These are phyloP conservation scores for Oreonectes daqikongensis DNA, from an alignment of 2,797 vertebrate species.

Conservation along the genomic window DNA sequence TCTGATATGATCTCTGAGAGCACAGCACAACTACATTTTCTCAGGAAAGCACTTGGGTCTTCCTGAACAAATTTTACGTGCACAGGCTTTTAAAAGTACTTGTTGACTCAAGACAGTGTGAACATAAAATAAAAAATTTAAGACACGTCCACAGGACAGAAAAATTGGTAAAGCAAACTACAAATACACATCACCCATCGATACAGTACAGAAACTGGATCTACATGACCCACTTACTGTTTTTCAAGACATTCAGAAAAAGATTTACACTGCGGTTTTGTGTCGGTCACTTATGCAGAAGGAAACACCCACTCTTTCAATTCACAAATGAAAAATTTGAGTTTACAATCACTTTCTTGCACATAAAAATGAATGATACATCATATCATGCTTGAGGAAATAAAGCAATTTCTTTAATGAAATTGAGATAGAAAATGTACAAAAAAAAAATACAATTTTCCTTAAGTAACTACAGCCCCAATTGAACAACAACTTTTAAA, in stretches of 20 bases:
- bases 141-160: conserved; percentile 56
- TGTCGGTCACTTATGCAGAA: conserved; percentile 27
- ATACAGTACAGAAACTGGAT: conserved; percentile 54
- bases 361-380: conserved; percentile 55
- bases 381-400: conserved; percentile 52
- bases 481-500: conserved; percentile 52
- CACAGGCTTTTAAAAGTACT: conserved; percentile 42
- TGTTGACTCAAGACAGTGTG: conserved; percentile 24
- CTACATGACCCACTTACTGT: conserved; percentile 34
- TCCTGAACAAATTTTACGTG: conserved; percentile 47
- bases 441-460: conserved; percentile 54
- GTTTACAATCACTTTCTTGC: conserved; percentile 69
- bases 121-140: conserved; percentile 58
- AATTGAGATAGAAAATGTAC: conserved; percentile 58
- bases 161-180: conserved; percentile 50
- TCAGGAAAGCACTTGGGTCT: conserved; percentile 26
- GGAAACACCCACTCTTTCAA: conserved; percentile 45
- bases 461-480: conserved; percentile 54
- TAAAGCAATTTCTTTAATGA: conserved; percentile 47
- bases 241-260: conserved; percentile 58
- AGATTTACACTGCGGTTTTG: conserved; percentile 49
- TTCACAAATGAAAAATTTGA: conserved; percentile 55
- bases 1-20: conserved; percentile 58
- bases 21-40: conserved; percentile 44
- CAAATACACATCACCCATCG: conserved; percentile 41